phyloP scores from a whole-genome alignment of 2,113 vertebrate genomes.

The Myiozetetes cayanensis region DNA sequence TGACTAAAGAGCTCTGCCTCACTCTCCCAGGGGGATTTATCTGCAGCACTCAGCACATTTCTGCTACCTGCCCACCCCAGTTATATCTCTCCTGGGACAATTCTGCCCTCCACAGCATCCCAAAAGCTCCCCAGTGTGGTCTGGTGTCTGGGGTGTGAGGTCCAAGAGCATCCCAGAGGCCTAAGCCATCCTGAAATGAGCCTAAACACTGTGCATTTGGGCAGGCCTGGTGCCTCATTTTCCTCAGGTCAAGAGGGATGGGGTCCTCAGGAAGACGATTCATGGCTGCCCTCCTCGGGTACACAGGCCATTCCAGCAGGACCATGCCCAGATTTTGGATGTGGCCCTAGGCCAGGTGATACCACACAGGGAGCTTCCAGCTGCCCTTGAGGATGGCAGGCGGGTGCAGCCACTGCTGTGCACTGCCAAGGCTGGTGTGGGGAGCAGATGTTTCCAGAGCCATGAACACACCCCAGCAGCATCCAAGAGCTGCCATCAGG shows the following conservation, averaged over 20 bases:
- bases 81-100: neutral
- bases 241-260: neutral
- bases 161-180: neutral
- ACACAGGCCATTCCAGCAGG: neutral
- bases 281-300: neutral
- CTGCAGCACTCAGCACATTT: neutral
- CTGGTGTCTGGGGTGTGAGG: neutral
- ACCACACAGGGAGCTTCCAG: neutral
- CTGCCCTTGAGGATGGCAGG: neutral
- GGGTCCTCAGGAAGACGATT: neutral
- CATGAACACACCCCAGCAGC: rapidly evolving
- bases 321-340: rapidly evolving
- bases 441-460: neutral
- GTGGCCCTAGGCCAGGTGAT: neutral
- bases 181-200: neutral
- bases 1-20: neutral
- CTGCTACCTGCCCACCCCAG: neutral
- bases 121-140: neutral
- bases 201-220: neutral
- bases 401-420: neutral
- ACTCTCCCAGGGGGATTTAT: no score
- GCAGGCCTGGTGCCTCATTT: neutral
- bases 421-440: rapidly evolving
- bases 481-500: neutral
- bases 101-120: neutral